Evolutionary conservation across 2,113 vertebrate genomes (phyloP), one percentile per base, ranked within the genome.

Genomic region (Motacilla tschutschensis): DNA sequence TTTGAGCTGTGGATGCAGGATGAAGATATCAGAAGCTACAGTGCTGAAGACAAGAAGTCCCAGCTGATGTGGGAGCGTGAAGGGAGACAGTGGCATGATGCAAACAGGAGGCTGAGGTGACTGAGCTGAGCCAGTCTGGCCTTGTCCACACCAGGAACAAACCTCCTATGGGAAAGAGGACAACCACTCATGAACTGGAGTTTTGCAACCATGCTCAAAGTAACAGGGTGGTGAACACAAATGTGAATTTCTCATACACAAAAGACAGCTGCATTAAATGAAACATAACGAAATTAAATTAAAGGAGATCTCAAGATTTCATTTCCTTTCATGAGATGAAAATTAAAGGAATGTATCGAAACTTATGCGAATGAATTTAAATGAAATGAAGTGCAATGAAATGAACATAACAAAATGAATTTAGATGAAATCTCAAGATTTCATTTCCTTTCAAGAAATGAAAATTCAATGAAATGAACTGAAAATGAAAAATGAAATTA

Each of bases 211-310:
- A 65, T 0, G 1, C 50, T 81, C 36, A 38, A 65, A 72, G 54
- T 85, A 85, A 89, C 43, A 79, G 58, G 38, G 64, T 59, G 51
- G 40, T 70, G 78, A 86, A 72, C 47, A 66, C 20, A 73, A 76
- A 76, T 76, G 77, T 63, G 64, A 79, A 75, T 40, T 88, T 84
- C 76, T 63, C 53, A 41, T 44, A 55, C 15, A 43, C 33, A 53
- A 71, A 72, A 88, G 88, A 47, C 28, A 83, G 54, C n/a, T 35
- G 24, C 36, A 33, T 81, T 72, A 86, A 83, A 43, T 17, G 5
- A 73, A 64, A 41, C 0, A 0, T 43, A 73, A 41, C 2, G 0
- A 33, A 57, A 48, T 29, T 6, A 26, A 62, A 81, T 53, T 47
- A 35, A 48, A 48, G 17, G 31, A 64, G 33, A 83, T 41, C 10